Evolutionary conservation across 2,113 vertebrate species (phyloP), one percentile per base, ranked within the genome.

Genomic region (Heterotilapia buettikoferi): DNA sequence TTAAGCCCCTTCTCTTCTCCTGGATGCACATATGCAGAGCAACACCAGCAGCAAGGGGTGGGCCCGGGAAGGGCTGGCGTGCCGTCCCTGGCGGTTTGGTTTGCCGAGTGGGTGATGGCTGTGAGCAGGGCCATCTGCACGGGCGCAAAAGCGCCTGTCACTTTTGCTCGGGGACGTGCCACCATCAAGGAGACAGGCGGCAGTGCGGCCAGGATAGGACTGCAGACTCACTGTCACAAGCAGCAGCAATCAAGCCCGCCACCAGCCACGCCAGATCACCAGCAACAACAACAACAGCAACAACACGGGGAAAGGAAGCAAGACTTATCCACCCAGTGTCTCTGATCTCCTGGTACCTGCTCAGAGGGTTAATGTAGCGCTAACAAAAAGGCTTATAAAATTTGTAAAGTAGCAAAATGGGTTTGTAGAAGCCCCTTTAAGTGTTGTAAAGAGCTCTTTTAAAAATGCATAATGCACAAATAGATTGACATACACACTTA

Each of bases 181-280:
- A 92, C 90, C 93, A 92, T 96, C 95, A 95, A 95, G 92, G 89
- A 94, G 96, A 96, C 94, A 96, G 94, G 93, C 93, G 91, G 94
- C 93, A 86, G 93, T 84, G 89, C 85, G 91, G 95, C 94, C 93
- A 90, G 94, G 93, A 93, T 83, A 91, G 88, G 89, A 82, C 94
- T 84, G 89, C 92, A 90, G 89, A 96, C 97, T 97, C 90, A 93
- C 95, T 96, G 95, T 96, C 98, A 93, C 97, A 98, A 94, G 97
- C 97, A 16, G 92, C 93, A 90, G 93, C 86, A 73, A 94, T 95
- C 95, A 96, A 94, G 90, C 84, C 84, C 92, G 79, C 78, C 92
- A 93, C 95, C 92, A 95, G 95, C 93, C 93, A 96, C 89, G 82
- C 89, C 86, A 89, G 84, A 93, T 90, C 86, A 92, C 88, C 90